phyloP scores from a whole-genome alignment of 2,888 invertebrate genomes.

The Agonopterix heracliana region DNA sequence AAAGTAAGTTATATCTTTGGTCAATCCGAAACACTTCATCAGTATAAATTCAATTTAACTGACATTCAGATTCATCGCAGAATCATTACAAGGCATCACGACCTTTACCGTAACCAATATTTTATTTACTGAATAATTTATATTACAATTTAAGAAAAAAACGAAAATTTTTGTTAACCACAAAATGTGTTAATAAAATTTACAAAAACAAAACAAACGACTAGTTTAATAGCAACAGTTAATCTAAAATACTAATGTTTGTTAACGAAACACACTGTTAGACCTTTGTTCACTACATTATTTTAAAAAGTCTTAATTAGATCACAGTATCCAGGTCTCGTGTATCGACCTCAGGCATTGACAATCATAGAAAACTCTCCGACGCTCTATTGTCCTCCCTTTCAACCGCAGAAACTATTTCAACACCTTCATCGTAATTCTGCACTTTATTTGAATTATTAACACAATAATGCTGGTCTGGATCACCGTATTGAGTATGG shows the following conservation, averaged over 20 bases:
- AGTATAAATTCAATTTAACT: slow-evolving; percentile 1
- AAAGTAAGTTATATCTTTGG: slow-evolving; percentile 58
- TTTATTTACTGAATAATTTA: too few relatives aligned
- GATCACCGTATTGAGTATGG: slow-evolving; percentile 93
- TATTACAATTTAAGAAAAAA: too few relatives aligned
- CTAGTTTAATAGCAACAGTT: slow-evolving; percentile 51
- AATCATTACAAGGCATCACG: not conserved
- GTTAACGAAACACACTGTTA: slow-evolving; percentile 45
- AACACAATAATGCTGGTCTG: slow-evolving; percentile 79
- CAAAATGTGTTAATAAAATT: not conserved
- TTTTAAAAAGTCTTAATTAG: slow-evolving; percentile 63
- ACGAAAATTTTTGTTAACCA: too few relatives aligned
- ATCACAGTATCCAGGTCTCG: slow-evolving; percentile 74
- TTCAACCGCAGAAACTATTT: slow-evolving; percentile 79
- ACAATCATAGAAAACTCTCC: slow-evolving; percentile 79
- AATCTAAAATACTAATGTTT: slow-evolving; percentile 38
- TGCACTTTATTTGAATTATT: slow-evolving; percentile 69
- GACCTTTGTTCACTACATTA: slow-evolving; percentile 35
- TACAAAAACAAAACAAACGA: slow-evolving; percentile 33
- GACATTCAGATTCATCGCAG: not conserved
- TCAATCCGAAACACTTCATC: slow-evolving; percentile 38
- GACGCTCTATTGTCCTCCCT: slow-evolving; percentile 78
- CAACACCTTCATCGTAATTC: slow-evolving; percentile 79
- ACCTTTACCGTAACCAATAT: not conserved
- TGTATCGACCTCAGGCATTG: slow-evolving; percentile 62